phyloP scores from a whole-genome alignment of 2,888 invertebrate species.

The Caenorhabditis sp. region DNA sequence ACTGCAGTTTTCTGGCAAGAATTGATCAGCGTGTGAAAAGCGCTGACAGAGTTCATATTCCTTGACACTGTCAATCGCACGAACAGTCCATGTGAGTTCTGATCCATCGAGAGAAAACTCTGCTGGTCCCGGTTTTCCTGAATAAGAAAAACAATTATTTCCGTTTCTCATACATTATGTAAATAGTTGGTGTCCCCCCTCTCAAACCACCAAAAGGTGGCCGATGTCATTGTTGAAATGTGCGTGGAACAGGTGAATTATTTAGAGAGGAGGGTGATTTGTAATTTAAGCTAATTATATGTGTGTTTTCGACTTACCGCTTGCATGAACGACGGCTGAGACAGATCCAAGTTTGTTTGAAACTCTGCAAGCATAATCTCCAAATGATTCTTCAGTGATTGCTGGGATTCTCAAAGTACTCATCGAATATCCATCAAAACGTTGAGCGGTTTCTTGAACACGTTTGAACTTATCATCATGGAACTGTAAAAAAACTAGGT shows the following conservation, averaged over 20 bases:
- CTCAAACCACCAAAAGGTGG: background rate
- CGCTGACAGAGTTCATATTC: constrained; percentile 37
- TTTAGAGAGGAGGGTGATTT: constrained; percentile 6
- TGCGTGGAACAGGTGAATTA: constrained; percentile 36
- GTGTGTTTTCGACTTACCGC: constrained; percentile 34
- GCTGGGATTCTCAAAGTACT: constrained; percentile 36
- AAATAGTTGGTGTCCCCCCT: background rate
- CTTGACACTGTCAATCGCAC: constrained; percentile 25
- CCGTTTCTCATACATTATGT: background rate
- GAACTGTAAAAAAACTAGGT: constrained; percentile 36
- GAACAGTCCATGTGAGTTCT: constrained; percentile 45
- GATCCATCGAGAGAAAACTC: constrained; percentile 34
- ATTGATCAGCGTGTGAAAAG: constrained; percentile 22
- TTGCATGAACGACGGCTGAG: constrained; percentile 46
- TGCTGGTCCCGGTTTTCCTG: constrained; percentile 54
- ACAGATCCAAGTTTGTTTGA: constrained; percentile 53
- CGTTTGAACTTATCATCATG: constrained; percentile 44
- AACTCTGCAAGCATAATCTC: constrained; percentile 54
- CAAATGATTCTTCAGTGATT: constrained; percentile 51
- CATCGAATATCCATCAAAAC: constrained; percentile 41
- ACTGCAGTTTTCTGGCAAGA: constrained; percentile 30
- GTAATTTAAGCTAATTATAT: constrained; percentile 37
- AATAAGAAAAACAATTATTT: constrained; percentile 12
- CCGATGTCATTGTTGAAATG: constrained; percentile 5
- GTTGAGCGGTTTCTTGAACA: constrained; percentile 40